Evolutionary conservation across 2,797 vertebrate genomes (phyloP).

Genomic region (Tapera naevia): DNA sequence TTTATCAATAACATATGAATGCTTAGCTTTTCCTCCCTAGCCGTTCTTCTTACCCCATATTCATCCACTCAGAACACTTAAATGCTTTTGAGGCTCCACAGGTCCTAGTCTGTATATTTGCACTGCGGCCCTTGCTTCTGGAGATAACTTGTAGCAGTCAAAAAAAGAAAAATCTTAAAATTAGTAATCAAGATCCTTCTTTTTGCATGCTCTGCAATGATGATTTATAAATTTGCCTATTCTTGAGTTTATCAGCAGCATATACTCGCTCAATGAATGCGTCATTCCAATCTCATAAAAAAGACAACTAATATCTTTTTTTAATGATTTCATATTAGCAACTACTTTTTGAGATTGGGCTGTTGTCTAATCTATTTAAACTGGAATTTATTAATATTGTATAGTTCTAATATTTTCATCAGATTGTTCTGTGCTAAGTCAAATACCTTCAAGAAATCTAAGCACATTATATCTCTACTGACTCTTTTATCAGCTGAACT

Average conservation of each 20-base stretch:
- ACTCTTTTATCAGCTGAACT: conserved; percentile 19
- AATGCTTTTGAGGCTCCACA: background rate
- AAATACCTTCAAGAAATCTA: background rate
- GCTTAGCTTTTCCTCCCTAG: background rate
- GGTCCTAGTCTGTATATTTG: background rate
- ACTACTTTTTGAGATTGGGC: conserved; percentile 7
- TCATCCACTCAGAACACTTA: background rate
- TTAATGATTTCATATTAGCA: background rate
- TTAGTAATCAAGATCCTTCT: background rate
- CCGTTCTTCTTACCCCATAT: background rate
- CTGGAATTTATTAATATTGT: background rate
- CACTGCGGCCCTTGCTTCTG: background rate
- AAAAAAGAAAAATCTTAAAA: background rate
- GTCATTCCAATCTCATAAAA: background rate
- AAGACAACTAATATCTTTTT: background rate
- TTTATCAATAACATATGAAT: background rate
- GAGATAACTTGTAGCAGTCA: background rate
- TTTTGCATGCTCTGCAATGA: background rate
- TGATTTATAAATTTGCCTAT: background rate
- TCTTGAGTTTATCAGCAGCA: background rate
- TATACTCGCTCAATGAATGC: background rate
- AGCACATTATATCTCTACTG: background rate
- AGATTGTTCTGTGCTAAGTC: background rate
- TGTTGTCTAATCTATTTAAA: conserved; percentile 27
- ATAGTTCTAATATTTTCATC: background rate